Base-by-base conservation (phyloP, 2,888 invertebrate genomes). In the Tinea pellionella region DNA sequence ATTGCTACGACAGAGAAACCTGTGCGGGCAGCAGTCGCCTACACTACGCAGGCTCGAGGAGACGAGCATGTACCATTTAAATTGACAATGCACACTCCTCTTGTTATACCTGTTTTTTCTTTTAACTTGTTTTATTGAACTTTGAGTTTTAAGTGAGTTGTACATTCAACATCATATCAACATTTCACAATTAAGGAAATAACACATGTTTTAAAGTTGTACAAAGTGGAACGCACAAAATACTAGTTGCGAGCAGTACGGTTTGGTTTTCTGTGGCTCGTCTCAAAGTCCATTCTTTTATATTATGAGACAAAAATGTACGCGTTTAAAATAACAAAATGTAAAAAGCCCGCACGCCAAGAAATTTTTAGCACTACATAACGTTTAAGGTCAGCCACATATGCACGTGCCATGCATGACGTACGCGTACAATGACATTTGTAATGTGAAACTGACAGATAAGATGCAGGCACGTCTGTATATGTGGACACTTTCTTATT, bases 171-270 rank as follows among this genome's bases (percentile, higher is more conserved):
- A 47, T 15, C 13, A n/a, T 47, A 47, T 15, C 47, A 47, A 15
- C 47, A 47, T 47, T 47, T 47, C 16, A 47, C 47, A 47, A 47
- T 47, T 47, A 47, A 47, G 47, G 47, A 47, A 15, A 47, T 47
- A 16, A 9, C 37, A 37, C 4, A 37, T 37, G 37, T 37, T 37
- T 47, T 15, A 16, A 47, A 16, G 6, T 16, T 16, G 16, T 15
- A 15, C 47, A 15, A 71, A 70, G 69, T 71, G 69, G 70, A 68
- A 69, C 71, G 65, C 66, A 64, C n/a, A 30, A 13, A 32, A 32
- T 57, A 15, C 67, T 60, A 61, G 65, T 64, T 63, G 61, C 60
- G 37, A 63, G 64, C 67, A 61, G 66, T 66, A 67, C 61, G 51
- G 62, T 59, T 57, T 57, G 57, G 57, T 57, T 57, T 32, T n/a